Conservation (phyloP, 2,888 invertebrate species). For the Petrolisthes cinctipes region DNA sequence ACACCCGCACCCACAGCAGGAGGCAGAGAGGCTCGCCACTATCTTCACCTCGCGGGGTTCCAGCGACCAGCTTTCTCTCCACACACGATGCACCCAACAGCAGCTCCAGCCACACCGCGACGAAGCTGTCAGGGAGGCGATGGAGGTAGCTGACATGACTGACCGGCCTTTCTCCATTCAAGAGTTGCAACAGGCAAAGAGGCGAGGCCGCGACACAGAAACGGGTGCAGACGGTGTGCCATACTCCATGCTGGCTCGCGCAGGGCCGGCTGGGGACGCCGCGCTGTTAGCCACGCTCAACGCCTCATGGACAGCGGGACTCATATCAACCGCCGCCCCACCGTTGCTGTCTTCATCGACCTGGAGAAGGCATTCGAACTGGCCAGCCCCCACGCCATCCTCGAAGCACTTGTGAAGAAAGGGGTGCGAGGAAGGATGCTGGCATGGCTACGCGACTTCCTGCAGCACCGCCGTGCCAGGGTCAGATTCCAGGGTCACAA, state of each 20-base stretch:
- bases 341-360: neutral
- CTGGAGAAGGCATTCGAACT: slow-evolving; percentile 9
- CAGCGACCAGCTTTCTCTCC: too few species aligned
- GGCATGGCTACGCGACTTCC: slow-evolving; percentile 12
- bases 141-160: neutral
- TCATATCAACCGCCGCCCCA: neutral
- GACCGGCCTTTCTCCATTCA: too few species aligned
- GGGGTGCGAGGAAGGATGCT: slow-evolving; percentile 11
- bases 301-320: neutral
- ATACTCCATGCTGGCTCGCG: neutral
- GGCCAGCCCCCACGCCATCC: slow-evolving; percentile 21
- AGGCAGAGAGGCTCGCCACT: too few species aligned
- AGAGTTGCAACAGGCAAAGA: neutral
- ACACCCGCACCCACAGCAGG: too few species aligned
- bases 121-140: neutral
- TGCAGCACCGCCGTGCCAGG: neutral
- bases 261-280: too few species aligned
- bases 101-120: neutral
- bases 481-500: slow-evolving; percentile 24
- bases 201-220: neutral
- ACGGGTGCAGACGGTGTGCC: neutral
- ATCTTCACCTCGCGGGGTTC: too few species aligned
- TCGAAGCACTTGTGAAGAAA: neutral
- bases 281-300: too few species aligned
- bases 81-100: too few species aligned